Evolutionary conservation across 2,888 invertebrate genomes (phyloP), one percentile per base, ranked within the genome.

Genomic region (Dasypolia templi): DNA sequence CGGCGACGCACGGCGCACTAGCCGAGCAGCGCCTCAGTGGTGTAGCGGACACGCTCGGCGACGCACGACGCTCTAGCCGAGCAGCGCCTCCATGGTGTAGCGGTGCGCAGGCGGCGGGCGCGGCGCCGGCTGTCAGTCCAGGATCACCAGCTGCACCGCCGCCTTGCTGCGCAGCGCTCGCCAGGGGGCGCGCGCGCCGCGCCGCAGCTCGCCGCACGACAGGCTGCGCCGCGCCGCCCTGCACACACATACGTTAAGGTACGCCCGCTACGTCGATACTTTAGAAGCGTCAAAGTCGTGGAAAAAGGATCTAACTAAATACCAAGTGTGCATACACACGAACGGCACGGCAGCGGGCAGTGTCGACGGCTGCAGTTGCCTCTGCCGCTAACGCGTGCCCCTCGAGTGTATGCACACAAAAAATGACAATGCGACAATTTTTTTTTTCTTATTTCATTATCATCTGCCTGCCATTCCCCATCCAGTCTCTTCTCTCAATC

Each of bases 201-300:
- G 89, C 86, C 86, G 89, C 87, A 88, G 89, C 89, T 97, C 85
- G 79, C 91, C 98, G 91, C 98, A 97, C 90, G 98, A 78, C 92
- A 99, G 96, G 92, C 97, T 97, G 94, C 98, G 98, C 89, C 99
- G 97, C 91, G 98, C 97, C 97, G 98, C 98, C 96, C 99, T 99
- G 94, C 14, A 83, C 75, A 62, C 26, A 85, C 56, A 49, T 12
- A 22, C 12, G 42, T 70, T 66, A 75, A 32, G 2, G 46, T 11
- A 12, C 35, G n/a, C 46, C n/a, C 39, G 3, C 19, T 0, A 26
- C 59, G 2, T 42, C 19, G 14, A 35, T n/a, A 35, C 26, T 22
- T 26, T 55, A 26, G 11, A n/a, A 26, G 9, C 26, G 26, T 17
- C 69, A n/a, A 26, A 32, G 5, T 49, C 5, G 22, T 22, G 11